Percentiles rank a stretch among this genome's conserved stretches.
Evolutionary conservation across 2,888 invertebrate genomes (phyloP).

Genomic region (Dynastes tityus): DNA sequence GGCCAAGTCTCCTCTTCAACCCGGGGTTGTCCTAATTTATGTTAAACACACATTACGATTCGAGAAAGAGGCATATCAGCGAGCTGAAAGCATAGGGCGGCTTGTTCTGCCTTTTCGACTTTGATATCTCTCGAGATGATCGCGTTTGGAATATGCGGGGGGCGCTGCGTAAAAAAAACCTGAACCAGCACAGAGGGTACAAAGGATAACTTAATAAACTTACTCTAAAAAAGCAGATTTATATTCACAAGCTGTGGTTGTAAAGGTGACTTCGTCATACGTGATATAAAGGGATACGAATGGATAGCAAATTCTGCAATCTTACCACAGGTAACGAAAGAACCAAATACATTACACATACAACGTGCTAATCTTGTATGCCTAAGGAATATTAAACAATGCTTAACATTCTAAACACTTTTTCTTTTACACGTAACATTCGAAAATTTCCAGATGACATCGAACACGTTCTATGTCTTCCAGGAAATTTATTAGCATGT

Average conservation of each 20-base stretch:
- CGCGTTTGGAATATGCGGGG: not conserved
- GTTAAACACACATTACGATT: slow-evolving; percentile 55
- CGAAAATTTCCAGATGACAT: no score
- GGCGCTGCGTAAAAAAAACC: not conserved
- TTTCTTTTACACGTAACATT: no score
- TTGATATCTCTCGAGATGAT: not conserved
- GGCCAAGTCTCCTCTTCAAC: slow-evolving; percentile 59
- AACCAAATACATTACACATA: no score
- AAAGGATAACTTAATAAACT: slow-evolving; percentile 8
- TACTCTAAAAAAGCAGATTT: not conserved
- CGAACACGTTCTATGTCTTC: no score
- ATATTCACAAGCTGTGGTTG: not conserved
- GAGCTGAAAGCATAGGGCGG: slow-evolving; percentile 7
- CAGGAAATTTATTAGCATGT: no score
- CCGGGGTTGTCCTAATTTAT: slow-evolving; percentile 62
- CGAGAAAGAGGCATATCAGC: not conserved
- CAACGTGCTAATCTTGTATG: no score
- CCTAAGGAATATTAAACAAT: no score
- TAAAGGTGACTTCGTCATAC: not conserved
- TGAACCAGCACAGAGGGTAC: not conserved
- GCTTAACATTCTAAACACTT: no score
- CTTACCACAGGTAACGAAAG: no score
- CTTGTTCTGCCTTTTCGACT: not conserved
- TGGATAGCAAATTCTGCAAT: no score
- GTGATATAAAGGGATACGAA: no score